phyloP scores from a whole-genome alignment of 2,888 invertebrate genomes.

The Eupithecia subfuscata region DNA sequence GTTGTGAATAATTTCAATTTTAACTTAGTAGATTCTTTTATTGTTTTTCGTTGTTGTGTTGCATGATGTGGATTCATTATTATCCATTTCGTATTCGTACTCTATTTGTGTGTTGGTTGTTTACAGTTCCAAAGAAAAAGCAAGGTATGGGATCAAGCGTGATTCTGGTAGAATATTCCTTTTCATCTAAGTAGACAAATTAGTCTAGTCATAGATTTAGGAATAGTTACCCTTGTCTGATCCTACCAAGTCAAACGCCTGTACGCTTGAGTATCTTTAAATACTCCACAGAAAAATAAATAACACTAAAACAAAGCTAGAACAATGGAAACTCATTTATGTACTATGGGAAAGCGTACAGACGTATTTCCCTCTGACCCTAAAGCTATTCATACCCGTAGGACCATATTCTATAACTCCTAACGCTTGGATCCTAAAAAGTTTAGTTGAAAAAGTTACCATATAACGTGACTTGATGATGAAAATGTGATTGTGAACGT shows the following conservation, averaged over 20 bases:
- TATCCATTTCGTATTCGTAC: conserved; percentile 75
- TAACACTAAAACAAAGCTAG: background rate
- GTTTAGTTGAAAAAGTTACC: conserved; percentile 64
- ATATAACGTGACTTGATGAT: conserved; percentile 65
- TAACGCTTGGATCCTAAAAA: conserved; percentile 47
- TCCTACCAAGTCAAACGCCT: conserved; percentile 50
- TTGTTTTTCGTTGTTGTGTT: conserved; percentile 48
- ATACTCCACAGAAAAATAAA: background rate
- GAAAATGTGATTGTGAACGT: conserved; percentile 55
- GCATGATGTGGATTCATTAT: conserved; percentile 66
- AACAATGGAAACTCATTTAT: background rate
- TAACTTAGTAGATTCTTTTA: conserved; percentile 22
- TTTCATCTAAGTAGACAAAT: conserved; percentile 79
- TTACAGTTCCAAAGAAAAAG: conserved; percentile 93
- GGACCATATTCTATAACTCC: conserved; percentile 46
- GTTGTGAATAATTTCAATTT: conserved; percentile 23
- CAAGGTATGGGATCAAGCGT: conserved; percentile 85
- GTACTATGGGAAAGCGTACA: conserved; percentile 48
- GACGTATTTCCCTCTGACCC: conserved; percentile 49
- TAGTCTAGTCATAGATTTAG: conserved; percentile 80
- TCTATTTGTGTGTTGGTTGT: conserved; percentile 86
- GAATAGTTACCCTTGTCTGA: conserved; percentile 61
- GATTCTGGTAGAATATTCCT: conserved; percentile 84
- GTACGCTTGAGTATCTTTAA: conserved; percentile 49
- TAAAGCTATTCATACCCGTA: conserved; percentile 53